Base-by-base conservation (phyloP, 2,888 invertebrate genomes). In the Drosophila planitibia region DNA sequence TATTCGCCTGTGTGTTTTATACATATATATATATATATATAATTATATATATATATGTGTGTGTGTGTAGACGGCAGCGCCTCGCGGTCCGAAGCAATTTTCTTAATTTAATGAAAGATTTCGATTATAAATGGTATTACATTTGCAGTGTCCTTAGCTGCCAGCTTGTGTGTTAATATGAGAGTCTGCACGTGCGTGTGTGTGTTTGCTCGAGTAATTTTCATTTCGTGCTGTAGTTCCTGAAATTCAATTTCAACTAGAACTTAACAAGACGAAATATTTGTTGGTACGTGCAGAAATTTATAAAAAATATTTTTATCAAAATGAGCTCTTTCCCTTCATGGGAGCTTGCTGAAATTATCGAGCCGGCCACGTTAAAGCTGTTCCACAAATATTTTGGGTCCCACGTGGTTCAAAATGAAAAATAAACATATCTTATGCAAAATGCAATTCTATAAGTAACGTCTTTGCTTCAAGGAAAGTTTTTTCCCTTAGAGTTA, bases 51-150 rank as follows among this genome's bases (percentile, higher is more conserved):
- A 22, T 22, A 22, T 55, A 16, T 52, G 47, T 61, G 35, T 19
- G 44, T 55, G 62, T 52, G 25, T 32, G 47, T 41, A 44, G 66
- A 44, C 57, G 39, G 59, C 68, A 79, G 39, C 44, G 66, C 60
- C 67, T 68, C 68, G 60, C 78, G 62, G 73, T 76, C 81, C 65
- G 79, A 87, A 81, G 81, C 85, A 87, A 66, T 82, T 81, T 81
- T 82, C 85, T 88, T 85, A 88, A 85, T 88, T 88, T 88, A 88
- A 88, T 86, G 82, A 88, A 86, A 88, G 85, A 86, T 85, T 86
- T 85, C 85, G 88, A 85, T 88, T 82, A 83, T 88, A 83, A 79
- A 87, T 85, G 82, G 78, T 72, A 79, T 81, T 85, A 78, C 76
- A 86, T 85, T 83, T 79, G 57, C 85, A 79, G 67, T 55, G 61